These are phyloP conservation scores for Calyptommatus sinebrachiatus DNA, from an alignment of 2,113 vertebrate species.

Conservation along the genomic window DNA sequence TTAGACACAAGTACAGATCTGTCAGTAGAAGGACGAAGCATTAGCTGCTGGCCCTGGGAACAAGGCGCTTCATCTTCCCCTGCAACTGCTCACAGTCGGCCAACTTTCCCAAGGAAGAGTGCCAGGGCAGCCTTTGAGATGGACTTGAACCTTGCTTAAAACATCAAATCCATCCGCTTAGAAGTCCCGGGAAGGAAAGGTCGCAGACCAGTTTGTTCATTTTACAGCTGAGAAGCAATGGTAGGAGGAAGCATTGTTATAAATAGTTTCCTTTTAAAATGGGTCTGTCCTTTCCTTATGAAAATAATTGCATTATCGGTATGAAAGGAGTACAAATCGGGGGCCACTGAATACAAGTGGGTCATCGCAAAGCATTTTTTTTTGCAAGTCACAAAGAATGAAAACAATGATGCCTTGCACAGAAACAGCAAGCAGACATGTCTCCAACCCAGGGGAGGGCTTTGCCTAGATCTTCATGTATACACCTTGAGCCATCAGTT, in stretches of 20 bases:
- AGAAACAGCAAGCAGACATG: neutral
- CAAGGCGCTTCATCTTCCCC: neutral
- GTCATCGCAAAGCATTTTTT: neutral
- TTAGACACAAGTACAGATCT: neutral
- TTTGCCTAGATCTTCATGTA: neutral
- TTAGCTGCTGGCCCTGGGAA: neutral
- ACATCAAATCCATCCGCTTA: neutral
- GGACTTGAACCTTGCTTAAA: neutral
- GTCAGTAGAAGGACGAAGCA: neutral
- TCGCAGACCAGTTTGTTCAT: neutral
- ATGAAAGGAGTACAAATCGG: constrained; percentile 26
- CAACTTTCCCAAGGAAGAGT: neutral
- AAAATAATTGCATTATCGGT: constrained; percentile 42
- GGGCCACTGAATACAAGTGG: neutral
- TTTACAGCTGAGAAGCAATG: neutral
- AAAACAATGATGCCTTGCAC: neutral
- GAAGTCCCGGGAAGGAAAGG: neutral
- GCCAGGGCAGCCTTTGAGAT: neutral
- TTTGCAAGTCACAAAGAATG: neutral
- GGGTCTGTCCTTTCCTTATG: constrained; percentile 14
- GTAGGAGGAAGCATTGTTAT: neutral
- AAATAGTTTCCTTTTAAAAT: constrained; percentile 16
- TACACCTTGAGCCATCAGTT: neutral
- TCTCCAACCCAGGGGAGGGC: neutral
- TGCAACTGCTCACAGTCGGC: neutral